Evolutionary conservation across 2,797 vertebrate species (phyloP), one percentile per base, ranked within the genome.

Genomic region (Hoplostethus mediterraneus): DNA sequence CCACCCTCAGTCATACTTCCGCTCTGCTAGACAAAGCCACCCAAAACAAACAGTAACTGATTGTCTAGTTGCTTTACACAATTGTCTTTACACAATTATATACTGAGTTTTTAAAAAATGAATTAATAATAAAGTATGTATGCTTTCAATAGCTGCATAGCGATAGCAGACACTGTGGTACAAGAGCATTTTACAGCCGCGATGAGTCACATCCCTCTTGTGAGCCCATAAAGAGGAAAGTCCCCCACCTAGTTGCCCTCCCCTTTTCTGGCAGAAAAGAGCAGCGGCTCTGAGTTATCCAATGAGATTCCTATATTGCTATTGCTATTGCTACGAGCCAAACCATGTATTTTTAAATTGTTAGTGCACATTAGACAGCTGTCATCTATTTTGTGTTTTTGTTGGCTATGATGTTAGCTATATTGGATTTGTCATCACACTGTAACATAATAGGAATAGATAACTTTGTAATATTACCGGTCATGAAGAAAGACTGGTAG

Each of bases 401-500:
- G 54, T 47, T 17, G 40, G 33, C 13, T 3, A n/a, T 60, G 49
- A 31, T 69, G 51, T 77, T 5, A 71, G 57, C 6, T 1, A 31
- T 38, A 17, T 31, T 40, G 28, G 16, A 31, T 79, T 45, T 10
- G 40, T 31, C 38, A 56, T 30, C 64, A 56, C 25, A 56, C 5
- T 48, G 47, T 48, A 7, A 48, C n/a, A 17, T 48, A 48, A 16
- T 48, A 17, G n/a, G 47, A 48, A 48, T 48, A 48, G 47, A 16
- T 48, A 77, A 44, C 7, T 0, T 40, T 4, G 16, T 52, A 67
- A 33, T 58, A 40, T 7, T 21, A 25, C 60, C 51, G 56, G 42
- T 51, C 45, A 40, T 71, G 52, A 66, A 38, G 31, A 59, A 57
- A 47, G 62, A 57, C 63, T 48, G 57, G 51, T 60, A n/a, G 65